Evolutionary conservation across 2,888 invertebrate species (phyloP), one percentile per base, ranked within the genome.

Genomic region (Tenthredo mesomela): DNA sequence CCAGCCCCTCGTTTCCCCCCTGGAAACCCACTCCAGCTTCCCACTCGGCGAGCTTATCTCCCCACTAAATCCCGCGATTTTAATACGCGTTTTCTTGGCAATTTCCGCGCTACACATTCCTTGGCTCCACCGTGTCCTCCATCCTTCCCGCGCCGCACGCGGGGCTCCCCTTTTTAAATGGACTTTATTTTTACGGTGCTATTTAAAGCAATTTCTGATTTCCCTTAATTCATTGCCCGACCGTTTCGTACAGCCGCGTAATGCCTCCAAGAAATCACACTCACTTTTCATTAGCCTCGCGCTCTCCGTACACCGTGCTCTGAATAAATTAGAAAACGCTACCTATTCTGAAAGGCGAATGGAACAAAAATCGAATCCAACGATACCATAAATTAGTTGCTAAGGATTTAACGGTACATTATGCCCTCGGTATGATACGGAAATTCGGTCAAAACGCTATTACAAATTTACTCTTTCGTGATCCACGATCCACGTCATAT

Each of bases 1-100:
- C 61, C 87, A 29, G 65, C 82, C 85, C 85, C 86, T 21, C 61
- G 77, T 54, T 71, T 58, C 84, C 84, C 21, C 29, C 61, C 54
- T n/a, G n/a, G 1, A 54, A 54, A 84, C 71, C 73, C 75, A 75
- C 73, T 75, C 77, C 37, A 75, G 83, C 87, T 85, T 85, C 86
- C 86, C 85, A 86, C 86, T 83, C 83, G 84, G 75, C 70, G 91
- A 92, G 94, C 94, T 94, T 94, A 94, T 94, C 94, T 94, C 91
- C 93, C 93, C 93, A 94, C 94, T 94, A 94, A 94, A 94, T 94
- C 94, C 94, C 93, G 90, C 93, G 94, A 94, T 94, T 94, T 94
- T 94, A 94, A 94, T 94, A 94, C 94, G 94, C 94, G 92, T 93
- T 93, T 88, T 91, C 93, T 92, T 90, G 93, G 93, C 93, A 93